Percentiles rank a stretch among this genome's conserved stretches.
Evolutionary conservation across 2,888 invertebrate genomes (phyloP).

Genomic region (Liopterus haemorrhoidalis): DNA sequence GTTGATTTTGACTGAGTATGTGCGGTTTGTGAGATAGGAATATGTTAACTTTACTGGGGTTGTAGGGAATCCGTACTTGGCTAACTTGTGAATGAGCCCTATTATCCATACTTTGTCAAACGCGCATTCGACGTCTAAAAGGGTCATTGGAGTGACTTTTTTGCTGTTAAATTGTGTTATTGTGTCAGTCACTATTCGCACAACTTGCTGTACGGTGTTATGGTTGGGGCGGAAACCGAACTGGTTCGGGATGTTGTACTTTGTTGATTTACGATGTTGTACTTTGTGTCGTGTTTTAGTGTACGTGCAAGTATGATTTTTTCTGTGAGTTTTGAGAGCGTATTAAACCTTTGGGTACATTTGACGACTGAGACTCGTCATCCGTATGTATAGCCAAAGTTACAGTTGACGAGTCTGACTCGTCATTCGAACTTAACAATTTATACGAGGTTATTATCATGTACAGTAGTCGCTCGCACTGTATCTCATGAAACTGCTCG

Average conservation of each 20-base stretch:
- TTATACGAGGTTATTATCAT: too few relatives aligned
- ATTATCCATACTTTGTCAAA: constrained; percentile 35
- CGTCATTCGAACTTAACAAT: too few relatives aligned
- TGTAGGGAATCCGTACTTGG: constrained; percentile 22
- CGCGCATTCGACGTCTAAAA: constrained; percentile 35
- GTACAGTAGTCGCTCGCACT: too few relatives aligned
- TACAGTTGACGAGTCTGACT: too few relatives aligned
- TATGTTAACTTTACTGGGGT: not conserved
- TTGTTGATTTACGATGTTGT: not conserved
- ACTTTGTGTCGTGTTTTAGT: constrained; percentile 9
- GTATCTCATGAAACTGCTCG: too few relatives aligned
- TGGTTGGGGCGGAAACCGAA: constrained; percentile 33
- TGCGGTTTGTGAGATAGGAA: not conserved
- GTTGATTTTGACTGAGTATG: too few relatives aligned
- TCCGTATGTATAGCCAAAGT: too few relatives aligned
- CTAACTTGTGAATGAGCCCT: constrained; percentile 32
- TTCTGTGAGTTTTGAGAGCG: not conserved
- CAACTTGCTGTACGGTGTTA: constrained; percentile 32
- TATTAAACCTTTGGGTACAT: too few relatives aligned
- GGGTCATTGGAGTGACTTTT: constrained; percentile 27
- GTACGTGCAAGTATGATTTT: not conserved
- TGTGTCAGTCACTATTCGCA: constrained; percentile 31
- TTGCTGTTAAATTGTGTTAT: constrained; percentile 30
- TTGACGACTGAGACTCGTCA: too few relatives aligned
- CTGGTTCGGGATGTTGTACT: too few relatives aligned